Conservation (phyloP, 2,888 invertebrate species). For the Eupithecia dodoneata region DNA sequence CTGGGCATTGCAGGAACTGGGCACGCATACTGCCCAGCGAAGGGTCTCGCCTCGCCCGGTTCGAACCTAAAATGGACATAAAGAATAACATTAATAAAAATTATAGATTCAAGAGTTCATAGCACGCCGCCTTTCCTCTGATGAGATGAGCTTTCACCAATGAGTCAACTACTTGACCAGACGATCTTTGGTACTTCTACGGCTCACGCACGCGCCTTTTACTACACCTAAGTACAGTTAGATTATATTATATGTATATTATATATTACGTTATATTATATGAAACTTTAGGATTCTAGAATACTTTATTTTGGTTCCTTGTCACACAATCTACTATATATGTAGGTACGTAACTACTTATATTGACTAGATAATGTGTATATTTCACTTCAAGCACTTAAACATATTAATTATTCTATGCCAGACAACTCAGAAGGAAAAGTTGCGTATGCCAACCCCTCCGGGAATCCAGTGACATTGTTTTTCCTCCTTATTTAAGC, state of each 20-base stretch:
- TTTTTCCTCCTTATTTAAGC: not conserved
- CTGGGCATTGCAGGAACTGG: constrained; percentile 81
- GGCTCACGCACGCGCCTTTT: not conserved
- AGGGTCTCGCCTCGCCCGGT: constrained; percentile 77
- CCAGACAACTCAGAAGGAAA: constrained; percentile 1
- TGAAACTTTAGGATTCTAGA: too few relatives aligned
- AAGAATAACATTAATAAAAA: not conserved
- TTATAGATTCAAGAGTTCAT: not conserved
- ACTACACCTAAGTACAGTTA: too few relatives aligned
- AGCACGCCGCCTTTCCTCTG: not conserved
- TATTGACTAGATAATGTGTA: not conserved
- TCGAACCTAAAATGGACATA: constrained; percentile 56
- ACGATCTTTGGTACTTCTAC: not conserved
- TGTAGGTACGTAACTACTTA: too few relatives aligned
- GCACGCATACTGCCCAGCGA: constrained; percentile 87
- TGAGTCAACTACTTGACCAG: not conserved
- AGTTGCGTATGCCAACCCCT: not conserved
- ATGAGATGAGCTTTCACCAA: too few relatives aligned
- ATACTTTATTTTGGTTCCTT: too few relatives aligned
- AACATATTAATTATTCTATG: not conserved
- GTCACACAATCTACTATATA: too few relatives aligned
- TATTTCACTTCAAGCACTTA: not conserved
- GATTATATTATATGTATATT: too few relatives aligned
- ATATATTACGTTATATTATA: too few relatives aligned
- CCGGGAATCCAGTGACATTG: not conserved